Evolutionary conservation across 2,113 vertebrate species (phyloP), one percentile per base, ranked within the genome.

Genomic region (Tachuris rubrigastra): DNA sequence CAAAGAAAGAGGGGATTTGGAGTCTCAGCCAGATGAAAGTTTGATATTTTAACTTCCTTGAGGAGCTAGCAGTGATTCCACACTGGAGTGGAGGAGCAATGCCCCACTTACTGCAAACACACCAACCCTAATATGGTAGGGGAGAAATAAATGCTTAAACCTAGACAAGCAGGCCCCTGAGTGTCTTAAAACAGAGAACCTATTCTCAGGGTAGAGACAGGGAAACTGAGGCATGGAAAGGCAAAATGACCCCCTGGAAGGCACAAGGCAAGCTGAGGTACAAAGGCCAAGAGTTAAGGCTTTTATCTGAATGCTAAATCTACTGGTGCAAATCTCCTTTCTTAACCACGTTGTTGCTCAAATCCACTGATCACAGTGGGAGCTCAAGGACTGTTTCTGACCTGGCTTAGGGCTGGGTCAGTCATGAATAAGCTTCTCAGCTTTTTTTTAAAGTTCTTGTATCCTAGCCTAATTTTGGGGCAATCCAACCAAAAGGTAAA

Each of bases 101-200:
- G 31, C 31, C 44, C 28, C 20, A 13, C 21, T 39, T 10, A 31
- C 1, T 14, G 1, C 37, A 53, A 65, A 41, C 25, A 25, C n/a
- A 21, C 18, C 0, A 1, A 24, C 23, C 31, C 22, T 30, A 6
- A 5, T 0, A 8, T 1, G 9, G 22, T 3, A 53, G 19, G 10
- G 71, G 20, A 80, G 42, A 35, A 82, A 62, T 5, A 31, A 62
- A 33, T 21, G 6, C 27, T 73, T 30, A 22, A 9, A 63, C 5
- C 39, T 11, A 5, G 1, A 10, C 11, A 19, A 3, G 7, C 25
- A 87, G 31, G 46, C 31, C 31, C 44, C 62, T 30, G n/a, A 22
- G 31, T 5, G 10, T 21, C 74, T 72, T 39, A n/a, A 46, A 66
- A 25, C 1, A 3, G 31, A 31, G 12, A 14, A 15, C 14, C 39